Percentiles rank a stretch among this genome's conserved stretches.
These are phyloP conservation scores for Microchrysa polita DNA, from an alignment of 2,888 invertebrate genomes.

Conservation along the genomic window DNA sequence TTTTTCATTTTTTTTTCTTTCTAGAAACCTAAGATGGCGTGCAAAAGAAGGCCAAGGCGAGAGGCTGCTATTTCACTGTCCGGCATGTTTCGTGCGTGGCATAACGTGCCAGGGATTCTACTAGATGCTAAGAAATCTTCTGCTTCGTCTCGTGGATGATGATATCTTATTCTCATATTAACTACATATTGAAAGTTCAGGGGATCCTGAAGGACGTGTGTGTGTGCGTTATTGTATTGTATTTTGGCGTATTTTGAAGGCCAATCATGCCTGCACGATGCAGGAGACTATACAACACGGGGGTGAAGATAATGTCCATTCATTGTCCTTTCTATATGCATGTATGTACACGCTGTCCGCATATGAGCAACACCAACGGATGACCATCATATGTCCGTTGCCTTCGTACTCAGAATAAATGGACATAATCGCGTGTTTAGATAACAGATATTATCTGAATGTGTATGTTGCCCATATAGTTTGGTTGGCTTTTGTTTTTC, in stretches of 20 bases:
- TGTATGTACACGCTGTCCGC: background rate
- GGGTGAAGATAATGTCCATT: background rate
- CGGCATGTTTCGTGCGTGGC: slow-evolving; percentile 8
- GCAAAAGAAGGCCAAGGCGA: background rate
- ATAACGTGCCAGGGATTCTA: slow-evolving; percentile 1
- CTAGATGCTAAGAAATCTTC: background rate
- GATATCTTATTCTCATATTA: background rate
- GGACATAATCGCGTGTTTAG: slow-evolving; percentile 49
- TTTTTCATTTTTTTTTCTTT: too few relatives aligned
- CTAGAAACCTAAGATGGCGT: too few relatives aligned
- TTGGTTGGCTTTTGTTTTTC: too few relatives aligned
- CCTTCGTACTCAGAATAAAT: slow-evolving; percentile 43
- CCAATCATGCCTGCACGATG: background rate
- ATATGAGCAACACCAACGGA: too few relatives aligned
- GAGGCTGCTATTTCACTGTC: background rate
- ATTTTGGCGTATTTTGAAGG: too few relatives aligned
- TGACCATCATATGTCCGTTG: slow-evolving; percentile 18
- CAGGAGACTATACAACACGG: background rate
- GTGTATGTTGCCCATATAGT: slow-evolving; percentile 30
- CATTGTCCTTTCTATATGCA: background rate
- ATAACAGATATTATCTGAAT: slow-evolving; percentile 47
- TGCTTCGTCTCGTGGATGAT: background rate
- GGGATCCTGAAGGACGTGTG: background rate
- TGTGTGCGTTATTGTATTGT: slow-evolving; percentile 11
- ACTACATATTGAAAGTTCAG: slow-evolving; percentile 33